Percentiles rank a stretch among this genome's conserved stretches.
These are phyloP conservation scores for Oreonectes daqikongensis DNA, from an alignment of 2,797 vertebrate species.

Conservation along the genomic window DNA sequence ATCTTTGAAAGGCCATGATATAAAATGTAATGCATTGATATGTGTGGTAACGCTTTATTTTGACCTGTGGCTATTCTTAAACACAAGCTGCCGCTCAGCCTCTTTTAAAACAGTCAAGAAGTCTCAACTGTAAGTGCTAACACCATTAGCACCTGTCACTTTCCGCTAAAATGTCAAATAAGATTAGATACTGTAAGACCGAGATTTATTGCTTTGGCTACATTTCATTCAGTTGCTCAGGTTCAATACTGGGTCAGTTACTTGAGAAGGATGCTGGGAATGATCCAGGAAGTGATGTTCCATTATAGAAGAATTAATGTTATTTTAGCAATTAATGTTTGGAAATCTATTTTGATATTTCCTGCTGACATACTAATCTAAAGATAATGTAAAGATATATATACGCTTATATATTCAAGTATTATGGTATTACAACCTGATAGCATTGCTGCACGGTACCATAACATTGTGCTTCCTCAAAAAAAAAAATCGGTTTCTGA, in stretches of 20 bases:
- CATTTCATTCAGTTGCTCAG: conserved; percentile 33
- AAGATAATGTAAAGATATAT: too few species aligned
- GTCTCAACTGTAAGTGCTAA: conserved; percentile 35
- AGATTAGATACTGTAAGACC: conserved; percentile 46
- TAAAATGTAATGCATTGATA: conserved; percentile 40
- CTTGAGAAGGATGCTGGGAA: conserved; percentile 35
- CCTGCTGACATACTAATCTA: not conserved
- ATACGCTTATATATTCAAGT: not conserved
- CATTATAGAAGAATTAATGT: not conserved
- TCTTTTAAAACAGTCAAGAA: conserved; percentile 35
- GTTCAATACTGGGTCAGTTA: conserved; percentile 30
- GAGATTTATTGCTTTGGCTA: conserved; percentile 44
- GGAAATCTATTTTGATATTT: not conserved
- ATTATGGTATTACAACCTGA: not conserved
- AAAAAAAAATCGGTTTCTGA: not conserved
- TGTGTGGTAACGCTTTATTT: conserved; percentile 35
- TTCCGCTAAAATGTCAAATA: conserved; percentile 46
- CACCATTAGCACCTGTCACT: conserved; percentile 57
- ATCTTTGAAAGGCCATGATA: conserved; percentile 32
- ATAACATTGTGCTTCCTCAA: not conserved
- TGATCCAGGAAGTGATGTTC: conserved; percentile 18
- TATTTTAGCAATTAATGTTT: not conserved
- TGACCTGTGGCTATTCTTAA: conserved; percentile 46
- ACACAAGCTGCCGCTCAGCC: conserved; percentile 46
- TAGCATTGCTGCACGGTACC: not conserved